Evolutionary conservation across 1,140 invertebrate genomes (phyloP).

Genomic region (Drosophila sechellia): DNA sequence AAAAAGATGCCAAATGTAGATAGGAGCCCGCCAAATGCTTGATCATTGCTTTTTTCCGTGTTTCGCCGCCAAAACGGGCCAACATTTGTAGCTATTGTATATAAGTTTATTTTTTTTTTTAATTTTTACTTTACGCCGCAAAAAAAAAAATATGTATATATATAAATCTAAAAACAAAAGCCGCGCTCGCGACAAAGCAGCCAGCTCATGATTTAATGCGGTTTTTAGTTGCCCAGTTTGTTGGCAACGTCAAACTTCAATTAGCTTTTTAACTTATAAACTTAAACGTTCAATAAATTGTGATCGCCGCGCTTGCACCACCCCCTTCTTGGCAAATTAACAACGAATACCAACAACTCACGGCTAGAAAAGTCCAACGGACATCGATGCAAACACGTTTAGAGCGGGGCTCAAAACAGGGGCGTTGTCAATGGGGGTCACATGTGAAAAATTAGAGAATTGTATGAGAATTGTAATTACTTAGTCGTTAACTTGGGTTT

Average conservation of each 20-base stretch:
- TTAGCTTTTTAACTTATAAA: slow-evolving; percentile 77
- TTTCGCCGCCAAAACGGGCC: slow-evolving; percentile 61
- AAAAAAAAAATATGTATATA: slow-evolving; percentile 4
- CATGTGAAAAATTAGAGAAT: too few species aligned
- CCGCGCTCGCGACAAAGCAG: slow-evolving; percentile 31
- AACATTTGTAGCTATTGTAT: slow-evolving; percentile 22
- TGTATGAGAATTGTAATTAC: too few species aligned
- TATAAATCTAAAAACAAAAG: too few species aligned
- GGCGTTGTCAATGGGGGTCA: neutral
- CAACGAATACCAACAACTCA: slow-evolving; percentile 51
- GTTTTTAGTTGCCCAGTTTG: slow-evolving; percentile 22
- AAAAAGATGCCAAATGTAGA: slow-evolving; percentile 64
- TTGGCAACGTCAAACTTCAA: slow-evolving; percentile 67
- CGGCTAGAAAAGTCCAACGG: slow-evolving; percentile 57
- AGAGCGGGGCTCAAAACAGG: slow-evolving; percentile 1
- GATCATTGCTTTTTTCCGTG: slow-evolving; percentile 74
- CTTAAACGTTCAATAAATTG: slow-evolving; percentile 74
- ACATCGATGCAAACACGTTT: slow-evolving; percentile 63
- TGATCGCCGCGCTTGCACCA: slow-evolving; percentile 3
- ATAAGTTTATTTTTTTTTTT: slow-evolving; percentile 10
- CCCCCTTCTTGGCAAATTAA: slow-evolving; percentile 35
- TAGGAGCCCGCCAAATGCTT: slow-evolving; percentile 41
- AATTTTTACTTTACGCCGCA: slow-evolving; percentile 41
- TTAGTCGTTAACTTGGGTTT: too few species aligned
- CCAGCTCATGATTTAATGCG: slow-evolving; percentile 31